phyloP scores from a whole-genome alignment of 2,797 vertebrate species.

The Pempheris klunzingeri region DNA sequence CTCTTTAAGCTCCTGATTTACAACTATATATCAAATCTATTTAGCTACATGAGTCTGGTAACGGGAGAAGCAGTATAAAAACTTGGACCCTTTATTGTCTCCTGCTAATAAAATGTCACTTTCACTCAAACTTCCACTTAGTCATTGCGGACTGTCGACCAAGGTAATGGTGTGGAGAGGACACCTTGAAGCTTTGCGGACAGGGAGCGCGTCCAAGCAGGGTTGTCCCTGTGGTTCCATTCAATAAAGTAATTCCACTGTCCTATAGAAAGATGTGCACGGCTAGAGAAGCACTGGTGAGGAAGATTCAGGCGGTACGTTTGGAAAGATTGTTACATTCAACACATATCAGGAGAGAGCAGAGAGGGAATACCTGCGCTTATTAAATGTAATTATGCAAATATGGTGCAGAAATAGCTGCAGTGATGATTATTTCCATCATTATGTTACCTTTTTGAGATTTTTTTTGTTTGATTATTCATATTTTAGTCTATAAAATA shows the following conservation, averaged over 20 bases:
- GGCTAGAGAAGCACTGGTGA: neutral
- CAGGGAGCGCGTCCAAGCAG: conserved; percentile 49
- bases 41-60: conserved; percentile 16
- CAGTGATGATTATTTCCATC: neutral
- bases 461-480: neutral
- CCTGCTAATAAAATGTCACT: conserved; percentile 70
- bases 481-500: neutral
- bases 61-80: conserved; percentile 29
- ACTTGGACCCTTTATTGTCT: conserved; percentile 44
- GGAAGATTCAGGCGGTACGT: neutral
- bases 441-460: neutral
- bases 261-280: conserved; percentile 18
- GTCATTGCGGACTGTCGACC: conserved; percentile 57
- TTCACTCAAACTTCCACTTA: conserved; percentile 62
- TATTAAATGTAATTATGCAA: conserved; percentile 7
- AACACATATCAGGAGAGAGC: neutral
- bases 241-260: conserved; percentile 20
- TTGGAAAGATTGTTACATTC: neutral
- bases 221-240: conserved; percentile 41
- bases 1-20: conserved; percentile 37
- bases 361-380: neutral
- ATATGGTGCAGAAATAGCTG: neutral
- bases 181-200: conserved; percentile 75
- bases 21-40: conserved; percentile 19
- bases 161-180: conserved; percentile 76